Evolutionary conservation across 2,797 vertebrate genomes (phyloP).

Genomic region (Somateria mollissima): DNA sequence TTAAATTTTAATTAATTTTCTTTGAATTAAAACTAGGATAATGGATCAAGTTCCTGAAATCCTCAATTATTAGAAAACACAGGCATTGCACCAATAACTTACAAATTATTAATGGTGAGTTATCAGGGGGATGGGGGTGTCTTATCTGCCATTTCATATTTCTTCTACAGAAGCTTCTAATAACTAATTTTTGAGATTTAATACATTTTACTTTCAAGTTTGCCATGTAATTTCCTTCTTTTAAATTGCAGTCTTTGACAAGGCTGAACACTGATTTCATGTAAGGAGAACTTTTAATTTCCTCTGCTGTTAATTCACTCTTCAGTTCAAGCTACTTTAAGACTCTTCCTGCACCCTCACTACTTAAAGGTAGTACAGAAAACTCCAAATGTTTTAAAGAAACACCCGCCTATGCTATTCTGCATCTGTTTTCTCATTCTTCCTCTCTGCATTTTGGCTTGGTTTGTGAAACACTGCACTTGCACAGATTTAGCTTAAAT

Average conservation of each 20-base stretch:
- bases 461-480: background rate
- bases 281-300: slow-evolving; percentile 3
- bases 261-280: background rate
- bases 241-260: background rate
- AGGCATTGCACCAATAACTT: background rate
- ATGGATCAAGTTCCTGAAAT: background rate
- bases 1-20: background rate
- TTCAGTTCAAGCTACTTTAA: background rate
- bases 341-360: background rate
- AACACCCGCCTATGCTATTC: background rate
- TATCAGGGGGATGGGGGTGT: background rate
- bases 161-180: background rate
- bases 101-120: background rate
- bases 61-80: background rate
- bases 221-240: background rate
- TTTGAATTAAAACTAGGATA: background rate
- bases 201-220: background rate
- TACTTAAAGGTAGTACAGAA: background rate
- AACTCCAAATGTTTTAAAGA: background rate
- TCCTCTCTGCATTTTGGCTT: background rate
- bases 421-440: background rate
- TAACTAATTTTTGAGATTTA: background rate
- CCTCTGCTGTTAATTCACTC: slow-evolving; percentile 19
- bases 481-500: slow-evolving; percentile 31
- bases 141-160: background rate